A percentile compares a stretch with the other conserved stretches of the same genome.
Evolutionary conservation across 2,888 invertebrate genomes (phyloP).

Genomic region (Lasioglossum leucozonium): DNA sequence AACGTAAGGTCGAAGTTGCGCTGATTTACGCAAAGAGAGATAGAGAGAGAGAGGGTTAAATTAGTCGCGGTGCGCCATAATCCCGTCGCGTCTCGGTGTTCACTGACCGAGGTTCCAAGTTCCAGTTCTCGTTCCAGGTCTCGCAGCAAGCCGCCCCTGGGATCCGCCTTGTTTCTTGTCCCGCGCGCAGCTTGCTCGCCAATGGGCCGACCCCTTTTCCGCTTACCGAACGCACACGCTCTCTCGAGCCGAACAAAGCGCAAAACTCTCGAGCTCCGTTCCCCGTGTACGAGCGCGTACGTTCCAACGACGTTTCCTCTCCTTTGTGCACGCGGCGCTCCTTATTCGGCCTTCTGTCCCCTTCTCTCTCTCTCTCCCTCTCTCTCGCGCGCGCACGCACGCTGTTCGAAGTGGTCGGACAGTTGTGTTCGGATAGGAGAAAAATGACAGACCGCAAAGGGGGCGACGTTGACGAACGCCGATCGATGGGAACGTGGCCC

Average conservation of each 20-base stretch:
- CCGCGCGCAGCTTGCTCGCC: slow-evolving; percentile 70
- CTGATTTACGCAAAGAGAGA: background rate
- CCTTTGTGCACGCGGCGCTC: slow-evolving; percentile 75
- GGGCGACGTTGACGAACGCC: background rate
- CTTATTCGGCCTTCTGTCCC: slow-evolving; percentile 73
- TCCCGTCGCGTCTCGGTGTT: background rate
- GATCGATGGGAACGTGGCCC: slow-evolving; percentile 12
- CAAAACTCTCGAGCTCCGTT: slow-evolving; percentile 55
- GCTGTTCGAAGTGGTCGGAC: background rate
- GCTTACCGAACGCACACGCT: slow-evolving; percentile 61
- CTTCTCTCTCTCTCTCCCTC: background rate
- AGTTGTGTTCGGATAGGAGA: background rate
- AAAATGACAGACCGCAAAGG: background rate
- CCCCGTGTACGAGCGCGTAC: slow-evolving; percentile 34
- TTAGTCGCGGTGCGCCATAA: background rate
- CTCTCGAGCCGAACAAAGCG: slow-evolving; percentile 61
- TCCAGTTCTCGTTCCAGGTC: slow-evolving; percentile 17
- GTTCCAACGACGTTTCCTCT: slow-evolving; percentile 76
- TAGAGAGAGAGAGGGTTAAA: background rate
- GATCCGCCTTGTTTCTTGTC: slow-evolving; percentile 63
- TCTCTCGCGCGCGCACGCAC: background rate
- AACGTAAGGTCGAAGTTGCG: background rate
- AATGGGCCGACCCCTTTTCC: slow-evolving; percentile 71
- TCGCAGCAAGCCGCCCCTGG: slow-evolving; percentile 42
- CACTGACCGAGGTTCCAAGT: slow-evolving; percentile 24